Conservation (phyloP, 2,888 invertebrate genomes). For the Apamea epomidion region DNA sequence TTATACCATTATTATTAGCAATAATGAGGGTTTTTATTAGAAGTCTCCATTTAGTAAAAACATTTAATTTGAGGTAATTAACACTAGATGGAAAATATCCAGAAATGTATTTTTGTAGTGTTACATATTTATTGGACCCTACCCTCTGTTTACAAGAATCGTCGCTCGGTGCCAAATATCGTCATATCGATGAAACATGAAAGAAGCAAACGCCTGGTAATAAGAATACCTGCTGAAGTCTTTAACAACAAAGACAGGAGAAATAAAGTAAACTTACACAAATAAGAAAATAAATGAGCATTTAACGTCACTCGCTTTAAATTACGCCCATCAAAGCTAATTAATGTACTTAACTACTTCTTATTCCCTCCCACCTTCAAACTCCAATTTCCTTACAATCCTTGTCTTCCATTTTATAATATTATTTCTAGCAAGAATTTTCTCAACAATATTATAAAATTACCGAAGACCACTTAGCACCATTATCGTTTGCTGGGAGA, state of each 20-base stretch:
- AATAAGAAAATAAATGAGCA: neutral
- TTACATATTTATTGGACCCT: neutral
- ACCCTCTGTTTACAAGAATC: neutral
- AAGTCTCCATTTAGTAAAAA: neutral
- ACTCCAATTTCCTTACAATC: slow-evolving; percentile 33
- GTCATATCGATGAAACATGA: neutral
- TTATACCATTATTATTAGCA: neutral
- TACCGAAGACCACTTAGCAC: slow-evolving; percentile 61
- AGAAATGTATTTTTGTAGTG: neutral
- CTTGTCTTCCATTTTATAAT: slow-evolving; percentile 31
- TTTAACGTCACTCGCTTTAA: slow-evolving; percentile 5
- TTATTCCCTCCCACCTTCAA: slow-evolving; percentile 7
- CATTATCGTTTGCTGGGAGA: slow-evolving; percentile 55
- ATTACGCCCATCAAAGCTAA: slow-evolving; percentile 24
- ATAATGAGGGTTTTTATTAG: neutral
- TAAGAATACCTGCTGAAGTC: neutral
- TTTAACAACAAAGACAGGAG: neutral
- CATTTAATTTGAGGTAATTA: neutral
- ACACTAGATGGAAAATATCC: neutral
- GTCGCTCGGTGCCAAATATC: neutral
- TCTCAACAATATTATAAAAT: slow-evolving; percentile 45
- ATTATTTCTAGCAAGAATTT: slow-evolving; percentile 49
- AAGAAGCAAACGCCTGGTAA: neutral
- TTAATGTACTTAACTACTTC: slow-evolving; percentile 25
- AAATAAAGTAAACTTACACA: neutral